Evolutionary conservation across 2,797 vertebrate species (phyloP).

Genomic region (Neopelma chrysocephalum): DNA sequence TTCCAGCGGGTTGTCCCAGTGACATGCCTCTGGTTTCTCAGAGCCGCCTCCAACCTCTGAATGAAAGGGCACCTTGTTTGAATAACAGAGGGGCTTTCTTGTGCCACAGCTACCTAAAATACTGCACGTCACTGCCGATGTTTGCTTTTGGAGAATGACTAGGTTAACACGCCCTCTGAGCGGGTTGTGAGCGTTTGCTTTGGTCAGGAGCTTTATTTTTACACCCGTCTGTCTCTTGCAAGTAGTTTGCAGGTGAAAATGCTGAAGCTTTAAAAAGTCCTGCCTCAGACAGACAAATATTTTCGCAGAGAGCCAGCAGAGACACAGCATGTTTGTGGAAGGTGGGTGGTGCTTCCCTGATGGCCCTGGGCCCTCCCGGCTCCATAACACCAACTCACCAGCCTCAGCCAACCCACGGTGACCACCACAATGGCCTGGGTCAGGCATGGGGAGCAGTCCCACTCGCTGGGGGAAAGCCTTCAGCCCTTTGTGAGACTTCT

Average conservation of each 20-base stretch:
- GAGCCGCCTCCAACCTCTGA: background rate
- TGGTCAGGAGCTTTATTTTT: conserved; percentile 40
- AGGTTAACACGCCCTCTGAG: background rate
- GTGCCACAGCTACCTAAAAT: conserved; percentile 20
- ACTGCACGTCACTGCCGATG: background rate
- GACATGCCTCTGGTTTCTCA: background rate
- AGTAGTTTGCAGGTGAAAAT: background rate
- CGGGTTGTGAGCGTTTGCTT: background rate
- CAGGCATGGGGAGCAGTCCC: background rate
- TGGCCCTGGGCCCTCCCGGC: background rate
- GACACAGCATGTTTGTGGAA: background rate
- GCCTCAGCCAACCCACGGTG: rapidly evolving
- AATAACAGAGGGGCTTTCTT: conserved; percentile 44
- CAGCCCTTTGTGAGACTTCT: background rate
- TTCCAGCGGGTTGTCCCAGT: background rate
- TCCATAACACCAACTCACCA: rapidly evolving
- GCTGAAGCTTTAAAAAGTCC: background rate
- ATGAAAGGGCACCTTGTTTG: conserved; percentile 59
- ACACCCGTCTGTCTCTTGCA: background rate
- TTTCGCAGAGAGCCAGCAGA: background rate
- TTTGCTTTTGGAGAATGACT: background rate
- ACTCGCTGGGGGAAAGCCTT: background rate
- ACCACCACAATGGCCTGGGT: rapidly evolving
- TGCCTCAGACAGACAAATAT: conserved; percentile 27
- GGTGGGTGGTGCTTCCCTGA: background rate